These are phyloP conservation scores for Cryptus viduatorius DNA, from an alignment of 2,888 invertebrate genomes.

Conservation along the genomic window DNA sequence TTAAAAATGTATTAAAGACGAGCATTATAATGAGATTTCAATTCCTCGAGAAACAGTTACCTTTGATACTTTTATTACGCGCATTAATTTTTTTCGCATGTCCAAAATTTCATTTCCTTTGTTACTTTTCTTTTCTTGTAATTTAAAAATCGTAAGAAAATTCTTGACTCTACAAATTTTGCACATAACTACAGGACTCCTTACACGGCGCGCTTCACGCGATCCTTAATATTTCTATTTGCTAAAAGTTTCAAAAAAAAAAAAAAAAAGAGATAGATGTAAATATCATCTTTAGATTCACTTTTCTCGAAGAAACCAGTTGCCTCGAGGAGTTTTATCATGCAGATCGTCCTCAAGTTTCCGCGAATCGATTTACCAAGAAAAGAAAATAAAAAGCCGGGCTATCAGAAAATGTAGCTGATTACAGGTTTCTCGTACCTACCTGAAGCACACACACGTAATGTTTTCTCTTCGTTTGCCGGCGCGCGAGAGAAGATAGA, in stretches of 20 bases:
- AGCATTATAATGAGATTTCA: no score
- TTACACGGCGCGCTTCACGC: neutral
- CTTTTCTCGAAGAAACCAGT: constrained; percentile 1
- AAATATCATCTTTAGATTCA: constrained; percentile 6
- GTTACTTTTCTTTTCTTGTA: no score
- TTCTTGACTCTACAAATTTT: no score
- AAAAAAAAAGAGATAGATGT: neutral
- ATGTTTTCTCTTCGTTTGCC: constrained; percentile 3
- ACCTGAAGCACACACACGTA: neutral
- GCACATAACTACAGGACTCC: no score
- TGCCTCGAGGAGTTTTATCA: neutral
- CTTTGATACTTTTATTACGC: no score
- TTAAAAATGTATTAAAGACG: no score
- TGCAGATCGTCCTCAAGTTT: neutral
- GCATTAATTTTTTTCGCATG: no score
- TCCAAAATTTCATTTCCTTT: no score
- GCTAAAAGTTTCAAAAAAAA: neutral
- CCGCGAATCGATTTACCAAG: neutral
- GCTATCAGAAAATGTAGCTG: constrained; percentile 7
- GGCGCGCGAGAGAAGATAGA: constrained; percentile 1
- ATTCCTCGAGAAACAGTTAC: no score
- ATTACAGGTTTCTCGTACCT: constrained; percentile 9
- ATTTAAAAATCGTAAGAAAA: no score
- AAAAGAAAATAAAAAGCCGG: neutral
- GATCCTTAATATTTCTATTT: neutral